Conservation (phyloP, 2,888 invertebrate genomes). For the Rhingia campestris region DNA sequence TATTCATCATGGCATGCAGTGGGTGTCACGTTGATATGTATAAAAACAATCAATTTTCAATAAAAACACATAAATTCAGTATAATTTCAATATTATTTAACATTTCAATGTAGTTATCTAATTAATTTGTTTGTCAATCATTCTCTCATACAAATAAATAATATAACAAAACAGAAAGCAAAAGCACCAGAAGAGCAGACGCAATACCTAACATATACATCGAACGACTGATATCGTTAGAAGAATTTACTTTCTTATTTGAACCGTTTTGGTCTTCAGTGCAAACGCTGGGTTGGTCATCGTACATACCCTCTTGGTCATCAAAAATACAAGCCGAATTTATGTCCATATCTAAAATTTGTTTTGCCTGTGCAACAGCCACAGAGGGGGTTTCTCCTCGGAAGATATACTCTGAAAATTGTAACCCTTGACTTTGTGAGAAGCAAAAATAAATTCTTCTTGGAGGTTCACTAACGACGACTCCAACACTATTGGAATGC, state of each 20-base stretch:
- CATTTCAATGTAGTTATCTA: constrained; percentile 45
- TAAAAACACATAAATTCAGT: constrained; percentile 31
- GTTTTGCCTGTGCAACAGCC: constrained; percentile 90
- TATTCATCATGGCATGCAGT: too few relatives aligned
- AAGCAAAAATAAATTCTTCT: constrained; percentile 88
- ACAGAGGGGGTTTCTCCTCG: constrained; percentile 94
- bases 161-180: constrained; percentile 86
- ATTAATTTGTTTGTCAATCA: neutral
- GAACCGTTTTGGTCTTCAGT: constrained; percentile 80
- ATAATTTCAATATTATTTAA: constrained; percentile 15
- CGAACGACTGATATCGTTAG: constrained; percentile 85
- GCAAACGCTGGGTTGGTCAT: constrained; percentile 84
- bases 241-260: constrained; percentile 83
- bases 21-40: too few relatives aligned
- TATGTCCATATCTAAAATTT: constrained; percentile 90
- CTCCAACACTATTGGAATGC: constrained; percentile 77
- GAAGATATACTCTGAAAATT: constrained; percentile 94
- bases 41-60: neutral
- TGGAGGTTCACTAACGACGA: constrained; percentile 93
- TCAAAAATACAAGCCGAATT: constrained; percentile 88
- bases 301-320: constrained; percentile 91
- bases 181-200: constrained; percentile 86
- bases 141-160: constrained; percentile 78
- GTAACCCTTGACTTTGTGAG: constrained; percentile 82
- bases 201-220: constrained; percentile 84